Evolutionary conservation across 2,888 invertebrate species (phyloP).

Genomic region (Polylopha cassiicola): DNA sequence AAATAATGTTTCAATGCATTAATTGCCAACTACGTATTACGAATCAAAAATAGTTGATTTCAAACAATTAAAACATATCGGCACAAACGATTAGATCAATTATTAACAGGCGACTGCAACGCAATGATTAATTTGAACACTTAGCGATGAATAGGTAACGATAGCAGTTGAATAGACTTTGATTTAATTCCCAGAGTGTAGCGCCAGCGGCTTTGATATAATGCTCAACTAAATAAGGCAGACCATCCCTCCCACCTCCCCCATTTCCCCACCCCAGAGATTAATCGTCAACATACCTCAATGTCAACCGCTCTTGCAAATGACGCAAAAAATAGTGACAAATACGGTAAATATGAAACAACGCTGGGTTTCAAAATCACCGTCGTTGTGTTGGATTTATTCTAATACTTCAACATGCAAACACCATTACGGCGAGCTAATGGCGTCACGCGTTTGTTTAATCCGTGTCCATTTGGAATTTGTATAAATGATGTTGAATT

Average conservation of each 20-base stretch:
- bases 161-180: constrained; percentile 46
- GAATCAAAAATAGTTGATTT: no score
- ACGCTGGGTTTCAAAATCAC: constrained; percentile 15
- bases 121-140: constrained; percentile 19
- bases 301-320: constrained; percentile 62
- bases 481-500: no score
- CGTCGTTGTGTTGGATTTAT: constrained; percentile 15
- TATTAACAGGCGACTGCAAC: neutral
- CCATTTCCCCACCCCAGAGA: constrained; percentile 36
- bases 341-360: constrained; percentile 34
- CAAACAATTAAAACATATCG: no score
- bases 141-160: constrained; percentile 1
- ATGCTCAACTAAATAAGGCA: constrained; percentile 60
- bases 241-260: constrained; percentile 37
- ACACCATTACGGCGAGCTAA: constrained; percentile 8
- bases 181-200: constrained; percentile 56
- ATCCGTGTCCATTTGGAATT: no score
- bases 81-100: no score
- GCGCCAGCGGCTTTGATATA: constrained; percentile 51
- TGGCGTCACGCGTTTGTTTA: constrained; percentile 4
- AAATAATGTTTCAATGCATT: no score
- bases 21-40: no score
- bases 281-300: constrained; percentile 66
- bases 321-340: constrained; percentile 60
- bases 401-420: constrained; percentile 14